phyloP scores from a whole-genome alignment of 2,797 vertebrate genomes.

The Melanotaenia boesemani region DNA sequence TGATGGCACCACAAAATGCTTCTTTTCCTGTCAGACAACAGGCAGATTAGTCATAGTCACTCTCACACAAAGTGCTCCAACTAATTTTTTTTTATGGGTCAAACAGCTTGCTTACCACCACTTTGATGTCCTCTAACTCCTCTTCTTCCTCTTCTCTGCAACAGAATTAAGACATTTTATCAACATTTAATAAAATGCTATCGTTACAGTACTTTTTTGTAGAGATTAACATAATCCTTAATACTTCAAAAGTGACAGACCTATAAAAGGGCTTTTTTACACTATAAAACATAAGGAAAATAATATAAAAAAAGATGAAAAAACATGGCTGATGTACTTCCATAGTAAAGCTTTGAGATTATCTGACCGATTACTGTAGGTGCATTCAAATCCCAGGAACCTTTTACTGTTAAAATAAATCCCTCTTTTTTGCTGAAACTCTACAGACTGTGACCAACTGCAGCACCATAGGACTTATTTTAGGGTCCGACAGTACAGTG shows the following conservation, averaged over 20 bases:
- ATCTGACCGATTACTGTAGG: too few species aligned
- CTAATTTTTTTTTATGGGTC: background rate
- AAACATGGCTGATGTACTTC: too few species aligned
- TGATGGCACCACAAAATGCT: constrained; percentile 29
- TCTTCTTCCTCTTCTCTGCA: constrained; percentile 60
- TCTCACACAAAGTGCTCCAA: background rate
- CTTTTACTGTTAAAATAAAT: too few species aligned
- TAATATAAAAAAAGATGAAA: too few species aligned
- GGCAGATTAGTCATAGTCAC: background rate
- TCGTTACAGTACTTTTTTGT: background rate
- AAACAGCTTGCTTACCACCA: constrained; percentile 73
- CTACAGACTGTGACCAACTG: too few species aligned
- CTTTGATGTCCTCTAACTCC: constrained; percentile 53
- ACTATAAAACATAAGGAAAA: too few species aligned
- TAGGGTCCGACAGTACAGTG: too few species aligned
- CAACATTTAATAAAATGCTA: background rate
- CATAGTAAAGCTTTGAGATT: too few species aligned
- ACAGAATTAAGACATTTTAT: constrained; percentile 1
- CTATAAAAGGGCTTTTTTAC: too few species aligned
- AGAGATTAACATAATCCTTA: background rate
- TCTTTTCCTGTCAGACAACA: constrained; percentile 56
- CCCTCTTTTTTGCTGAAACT: too few species aligned
- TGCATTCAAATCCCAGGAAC: too few species aligned
- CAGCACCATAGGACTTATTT: too few species aligned
- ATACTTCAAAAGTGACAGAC: background rate